phyloP scores from a whole-genome alignment of 2,113 vertebrate species.

The Neodontobutis hainanensis region DNA sequence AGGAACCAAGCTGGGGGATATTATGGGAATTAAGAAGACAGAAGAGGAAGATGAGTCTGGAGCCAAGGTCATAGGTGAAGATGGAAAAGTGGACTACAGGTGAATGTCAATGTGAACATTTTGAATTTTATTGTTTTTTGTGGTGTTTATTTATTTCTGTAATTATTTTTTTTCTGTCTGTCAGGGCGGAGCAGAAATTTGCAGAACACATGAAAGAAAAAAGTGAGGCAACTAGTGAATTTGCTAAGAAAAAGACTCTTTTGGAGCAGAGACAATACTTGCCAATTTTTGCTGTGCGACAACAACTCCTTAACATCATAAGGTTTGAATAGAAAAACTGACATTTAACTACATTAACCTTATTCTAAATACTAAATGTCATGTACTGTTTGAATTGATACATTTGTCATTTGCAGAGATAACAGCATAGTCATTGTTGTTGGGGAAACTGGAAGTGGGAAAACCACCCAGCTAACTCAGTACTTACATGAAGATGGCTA shows the following conservation, averaged over 20 bases:
- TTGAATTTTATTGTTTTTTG: neutral
- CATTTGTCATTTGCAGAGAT: conserved; percentile 79
- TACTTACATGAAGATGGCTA: conserved; percentile 97
- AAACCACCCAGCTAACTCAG: conserved; percentile 97
- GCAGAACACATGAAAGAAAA: conserved; percentile 98
- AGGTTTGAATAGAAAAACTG: conserved; percentile 74
- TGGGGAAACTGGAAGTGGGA: conserved; percentile 96
- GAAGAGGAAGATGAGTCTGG: conserved; percentile 81
- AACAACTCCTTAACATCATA: conserved; percentile 95
- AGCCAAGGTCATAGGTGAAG: conserved; percentile 83
- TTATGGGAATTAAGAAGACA: conserved; percentile 96
- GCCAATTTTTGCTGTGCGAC: conserved; percentile 96
- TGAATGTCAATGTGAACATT: conserved; percentile 41
- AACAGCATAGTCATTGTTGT: conserved; percentile 99
- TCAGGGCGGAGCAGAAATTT: conserved; percentile 96
- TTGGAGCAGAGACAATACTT: conserved; percentile 96
- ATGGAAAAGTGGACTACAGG: conserved; percentile 97
- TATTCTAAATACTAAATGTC: neutral
- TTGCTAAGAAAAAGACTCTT: conserved; percentile 93
- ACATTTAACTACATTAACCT: neutral
- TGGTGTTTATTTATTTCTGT: neutral
- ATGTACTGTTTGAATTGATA: neutral
- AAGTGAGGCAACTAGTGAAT: conserved; percentile 93
- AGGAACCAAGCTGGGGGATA: conserved; percentile 96
- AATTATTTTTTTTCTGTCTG: neutral